phyloP scores from a whole-genome alignment of 1,140 invertebrate species.

The Meteorus sp. region DNA sequence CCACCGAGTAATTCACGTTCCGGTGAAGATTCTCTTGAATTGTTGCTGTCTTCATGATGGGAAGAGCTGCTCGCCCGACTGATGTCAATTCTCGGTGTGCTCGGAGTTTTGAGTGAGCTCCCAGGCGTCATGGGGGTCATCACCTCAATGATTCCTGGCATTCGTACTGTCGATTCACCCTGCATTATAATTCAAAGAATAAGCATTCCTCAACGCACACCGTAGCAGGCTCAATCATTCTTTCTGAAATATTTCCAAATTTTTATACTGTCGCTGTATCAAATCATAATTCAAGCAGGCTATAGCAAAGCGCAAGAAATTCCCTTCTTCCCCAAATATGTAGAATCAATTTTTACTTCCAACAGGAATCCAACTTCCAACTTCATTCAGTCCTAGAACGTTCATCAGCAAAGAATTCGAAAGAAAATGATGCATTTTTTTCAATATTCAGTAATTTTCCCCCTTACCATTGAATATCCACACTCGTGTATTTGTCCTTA shows the following conservation, averaged over 20 bases:
- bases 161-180: conserved; percentile 59
- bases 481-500: too few relatives aligned
- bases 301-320: too few relatives aligned
- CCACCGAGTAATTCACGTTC: conserved; percentile 71
- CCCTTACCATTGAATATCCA: too few relatives aligned
- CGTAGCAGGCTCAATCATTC: conserved; percentile 7
- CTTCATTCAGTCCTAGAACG: too few relatives aligned
- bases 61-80: conserved; percentile 84
- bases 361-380: too few relatives aligned
- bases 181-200: conserved; percentile 46
- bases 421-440: too few relatives aligned
- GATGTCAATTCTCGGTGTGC: conserved; percentile 83
- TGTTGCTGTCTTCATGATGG: conserved; percentile 74
- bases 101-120: conserved; percentile 65
- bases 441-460: too few relatives aligned
- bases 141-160: conserved; percentile 73
- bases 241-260: conserved; percentile 2
- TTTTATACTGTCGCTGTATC: conserved; percentile 14
- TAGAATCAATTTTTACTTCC: too few relatives aligned
- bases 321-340: too few relatives aligned
- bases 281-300: too few relatives aligned
- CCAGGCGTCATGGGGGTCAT: conserved; percentile 57
- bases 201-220: conserved; percentile 25
- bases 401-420: too few relatives aligned
- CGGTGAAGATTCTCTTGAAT: conserved; percentile 72